Percentiles rank a stretch among this genome's conserved stretches.
Conservation (phyloP, 2,113 vertebrate species). For the Bubalus kerabau region DNA sequence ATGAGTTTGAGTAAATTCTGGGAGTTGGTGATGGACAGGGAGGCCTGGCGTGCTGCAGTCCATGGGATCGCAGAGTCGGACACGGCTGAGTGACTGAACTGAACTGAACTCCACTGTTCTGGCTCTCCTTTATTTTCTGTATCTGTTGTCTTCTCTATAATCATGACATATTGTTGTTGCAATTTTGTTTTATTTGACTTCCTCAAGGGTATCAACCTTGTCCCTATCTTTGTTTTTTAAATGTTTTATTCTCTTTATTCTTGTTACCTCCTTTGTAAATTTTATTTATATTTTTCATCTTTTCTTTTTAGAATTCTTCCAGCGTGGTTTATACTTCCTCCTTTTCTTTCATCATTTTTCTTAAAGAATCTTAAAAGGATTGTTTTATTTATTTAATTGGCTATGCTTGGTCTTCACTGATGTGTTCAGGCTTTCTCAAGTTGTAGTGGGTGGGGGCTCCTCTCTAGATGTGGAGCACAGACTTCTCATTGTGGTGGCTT, state of each 20-base stretch:
- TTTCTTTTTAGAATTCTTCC: not conserved
- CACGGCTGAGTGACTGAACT: fast-evolving
- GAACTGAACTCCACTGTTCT: not conserved
- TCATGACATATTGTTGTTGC: not conserved
- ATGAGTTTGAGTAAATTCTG: not conserved
- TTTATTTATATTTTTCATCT: not conserved
- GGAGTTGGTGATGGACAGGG: not conserved
- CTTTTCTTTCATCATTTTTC: not conserved
- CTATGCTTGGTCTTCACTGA: not conserved
- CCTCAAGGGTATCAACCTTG: not conserved
- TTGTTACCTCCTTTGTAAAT: not conserved
- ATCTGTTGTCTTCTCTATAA: not conserved
- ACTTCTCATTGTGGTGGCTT: not conserved
- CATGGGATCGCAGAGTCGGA: fast-evolving
- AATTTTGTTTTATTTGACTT: constrained; percentile 9
- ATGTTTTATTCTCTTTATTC: not conserved
- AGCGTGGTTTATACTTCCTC: not conserved
- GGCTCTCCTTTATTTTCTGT: not conserved
- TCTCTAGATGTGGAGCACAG: not conserved
- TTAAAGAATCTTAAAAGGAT: not conserved
- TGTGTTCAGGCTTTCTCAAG: not conserved
- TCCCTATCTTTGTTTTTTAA: not conserved
- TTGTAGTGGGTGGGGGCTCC: not conserved
- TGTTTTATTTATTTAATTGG: not conserved
- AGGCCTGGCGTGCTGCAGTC: not conserved